Conservation (phyloP, 2,888 invertebrate species). For the Eudemis profundana region DNA sequence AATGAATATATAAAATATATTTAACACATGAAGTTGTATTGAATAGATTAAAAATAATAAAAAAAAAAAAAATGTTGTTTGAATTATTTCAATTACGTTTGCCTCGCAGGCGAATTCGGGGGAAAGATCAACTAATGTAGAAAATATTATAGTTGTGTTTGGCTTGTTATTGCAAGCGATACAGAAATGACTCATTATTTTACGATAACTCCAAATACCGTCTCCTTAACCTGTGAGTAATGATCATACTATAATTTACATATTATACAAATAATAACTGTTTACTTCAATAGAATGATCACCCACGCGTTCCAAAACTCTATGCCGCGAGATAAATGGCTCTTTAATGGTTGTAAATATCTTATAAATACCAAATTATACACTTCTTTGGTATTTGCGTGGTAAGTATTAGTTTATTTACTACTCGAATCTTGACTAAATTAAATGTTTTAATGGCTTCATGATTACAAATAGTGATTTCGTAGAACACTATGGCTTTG, state of each 20-base stretch:
- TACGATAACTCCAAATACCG: not conserved
- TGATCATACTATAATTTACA: constrained; percentile 27
- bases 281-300: constrained; percentile 21
- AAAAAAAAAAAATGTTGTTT: too few species aligned
- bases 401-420: constrained; percentile 25
- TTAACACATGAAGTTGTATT: not conserved
- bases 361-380: constrained; percentile 31
- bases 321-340: constrained; percentile 29
- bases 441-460: constrained; percentile 26
- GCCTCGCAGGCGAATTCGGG: too few species aligned
- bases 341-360: constrained; percentile 40
- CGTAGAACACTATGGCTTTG: constrained; percentile 2
- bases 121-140: too few species aligned
- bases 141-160: too few species aligned
- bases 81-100: too few species aligned
- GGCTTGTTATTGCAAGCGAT: too few species aligned
- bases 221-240: constrained; percentile 14
- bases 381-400: constrained; percentile 38
- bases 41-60: not conserved
- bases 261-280: constrained; percentile 41
- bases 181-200: not conserved
- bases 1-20: too few species aligned
- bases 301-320: constrained; percentile 20
- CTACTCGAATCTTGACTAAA: constrained; percentile 9
- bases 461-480: constrained; percentile 22